These are phyloP conservation scores for Elymnias hypermnestra DNA, from an alignment of 1,140 invertebrate genomes.

Conservation along the genomic window DNA sequence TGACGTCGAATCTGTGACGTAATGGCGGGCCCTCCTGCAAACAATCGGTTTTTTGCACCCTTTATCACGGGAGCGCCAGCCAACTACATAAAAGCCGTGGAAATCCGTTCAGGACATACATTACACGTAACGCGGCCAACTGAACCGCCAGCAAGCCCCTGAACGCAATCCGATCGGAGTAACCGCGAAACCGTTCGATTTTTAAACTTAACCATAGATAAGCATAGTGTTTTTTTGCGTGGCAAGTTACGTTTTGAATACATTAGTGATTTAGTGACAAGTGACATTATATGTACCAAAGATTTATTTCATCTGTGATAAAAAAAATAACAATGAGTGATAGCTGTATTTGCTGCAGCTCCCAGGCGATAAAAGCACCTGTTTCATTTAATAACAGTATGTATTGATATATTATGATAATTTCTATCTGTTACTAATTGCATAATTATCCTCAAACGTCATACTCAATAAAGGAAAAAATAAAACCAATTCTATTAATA, in stretches of 20 bases:
- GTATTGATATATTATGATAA: too few species aligned
- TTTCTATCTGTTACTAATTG: too few species aligned
- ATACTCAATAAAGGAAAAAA: neutral
- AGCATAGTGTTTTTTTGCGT: constrained; percentile 31
- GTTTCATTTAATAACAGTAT: constrained; percentile 30
- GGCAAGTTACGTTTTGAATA: constrained; percentile 27
- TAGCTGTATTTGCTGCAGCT: constrained; percentile 35
- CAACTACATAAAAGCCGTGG: constrained; percentile 65
- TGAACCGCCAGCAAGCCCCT: constrained; percentile 49
- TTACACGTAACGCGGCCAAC: constrained; percentile 58
- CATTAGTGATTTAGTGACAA: constrained; percentile 23
- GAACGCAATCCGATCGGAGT: constrained; percentile 32
- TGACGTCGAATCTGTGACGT: constrained; percentile 60
- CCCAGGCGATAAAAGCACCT: constrained; percentile 31
- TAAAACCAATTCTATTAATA: neutral
- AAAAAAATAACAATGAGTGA: constrained; percentile 36
- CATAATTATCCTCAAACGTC: neutral
- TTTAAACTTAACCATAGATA: constrained; percentile 25
- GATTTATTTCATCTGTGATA: constrained; percentile 59
- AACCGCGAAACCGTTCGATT: constrained; percentile 22
- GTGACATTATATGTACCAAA: constrained; percentile 51
- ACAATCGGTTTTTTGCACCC: constrained; percentile 71
- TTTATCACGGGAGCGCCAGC: constrained; percentile 62
- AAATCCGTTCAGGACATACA: constrained; percentile 69
- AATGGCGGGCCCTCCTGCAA: constrained; percentile 56